These are phyloP conservation scores for Euphydryas editha DNA, from an alignment of 2,888 invertebrate genomes.

Conservation along the genomic window DNA sequence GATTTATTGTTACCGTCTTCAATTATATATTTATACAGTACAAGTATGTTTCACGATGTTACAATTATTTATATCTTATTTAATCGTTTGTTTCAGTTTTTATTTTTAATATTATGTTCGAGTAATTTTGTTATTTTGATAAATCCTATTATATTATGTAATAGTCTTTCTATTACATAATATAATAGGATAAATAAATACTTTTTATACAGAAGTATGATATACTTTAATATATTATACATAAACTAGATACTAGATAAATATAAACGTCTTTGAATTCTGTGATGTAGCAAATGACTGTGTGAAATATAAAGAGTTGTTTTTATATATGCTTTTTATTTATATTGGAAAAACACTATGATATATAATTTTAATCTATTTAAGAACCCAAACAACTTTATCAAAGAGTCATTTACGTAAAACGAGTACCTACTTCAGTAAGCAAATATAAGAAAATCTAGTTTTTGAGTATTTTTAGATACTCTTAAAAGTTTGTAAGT, in stretches of 20 bases:
- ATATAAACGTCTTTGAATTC: slow-evolving; percentile 17
- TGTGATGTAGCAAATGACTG: slow-evolving; percentile 34
- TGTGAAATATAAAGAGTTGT: slow-evolving; percentile 41
- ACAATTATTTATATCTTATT: slow-evolving; percentile 3
- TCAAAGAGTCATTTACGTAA: no score
- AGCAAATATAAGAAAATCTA: no score
- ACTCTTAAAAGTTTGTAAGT: no score
- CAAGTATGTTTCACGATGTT: background rate
- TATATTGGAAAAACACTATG: background rate
- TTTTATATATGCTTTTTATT: slow-evolving; percentile 19
- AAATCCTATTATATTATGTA: background rate
- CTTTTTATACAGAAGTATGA: slow-evolving; percentile 10
- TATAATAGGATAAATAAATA: background rate
- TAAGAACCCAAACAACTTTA: no score
- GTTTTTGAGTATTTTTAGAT: no score
- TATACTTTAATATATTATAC: background rate
- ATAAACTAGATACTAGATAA: slow-evolving; percentile 8
- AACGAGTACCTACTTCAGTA: no score
- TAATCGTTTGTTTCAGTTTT: background rate
- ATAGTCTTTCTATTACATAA: no score
- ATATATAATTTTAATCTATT: no score
- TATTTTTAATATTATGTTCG: background rate
- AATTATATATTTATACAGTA: background rate
- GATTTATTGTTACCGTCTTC: background rate
- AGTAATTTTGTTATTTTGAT: slow-evolving; percentile 2